These are phyloP conservation scores for Tenualosa ilisha DNA, from an alignment of 2,797 vertebrate species.

Conservation along the genomic window DNA sequence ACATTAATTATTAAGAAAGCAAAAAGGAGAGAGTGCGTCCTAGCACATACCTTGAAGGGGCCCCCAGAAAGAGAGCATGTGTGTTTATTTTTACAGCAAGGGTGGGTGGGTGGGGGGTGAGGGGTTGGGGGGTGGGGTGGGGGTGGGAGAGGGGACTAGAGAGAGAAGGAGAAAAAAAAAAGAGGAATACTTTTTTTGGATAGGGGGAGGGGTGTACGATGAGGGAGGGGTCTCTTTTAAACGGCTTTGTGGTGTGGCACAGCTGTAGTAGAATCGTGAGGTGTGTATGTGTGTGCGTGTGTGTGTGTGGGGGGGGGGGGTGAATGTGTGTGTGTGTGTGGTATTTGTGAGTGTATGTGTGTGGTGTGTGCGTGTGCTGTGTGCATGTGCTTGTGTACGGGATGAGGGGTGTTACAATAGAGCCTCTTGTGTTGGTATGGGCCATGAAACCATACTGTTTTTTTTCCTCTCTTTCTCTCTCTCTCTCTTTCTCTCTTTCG, in stretches of 20 bases:
- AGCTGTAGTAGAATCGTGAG: conserved; percentile 59
- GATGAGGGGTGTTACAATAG: conserved; percentile 62
- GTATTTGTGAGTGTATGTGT: neutral
- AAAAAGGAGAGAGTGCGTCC: neutral
- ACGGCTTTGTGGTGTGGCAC: conserved; percentile 74
- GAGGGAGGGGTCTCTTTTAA: conserved; percentile 60
- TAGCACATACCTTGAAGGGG: conserved; percentile 63
- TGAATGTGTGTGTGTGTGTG: neutral
- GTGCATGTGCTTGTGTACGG: conserved; percentile 1
- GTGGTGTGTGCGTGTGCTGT: neutral
- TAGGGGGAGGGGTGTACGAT: conserved; percentile 64
- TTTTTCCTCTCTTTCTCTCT: conserved; percentile 23
- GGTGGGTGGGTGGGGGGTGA: conserved; percentile 58
- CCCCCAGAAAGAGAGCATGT: conserved; percentile 74
- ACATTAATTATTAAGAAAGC: conserved; percentile 5
- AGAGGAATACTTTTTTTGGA: conserved; percentile 56
- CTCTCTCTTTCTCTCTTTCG: neutral
- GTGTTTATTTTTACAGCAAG: conserved; percentile 79
- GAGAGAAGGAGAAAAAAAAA: neutral
- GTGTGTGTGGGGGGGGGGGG: neutral
- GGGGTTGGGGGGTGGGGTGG: conserved; percentile 50
- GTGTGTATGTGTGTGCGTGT: conserved; percentile 13
- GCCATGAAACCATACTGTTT: conserved; percentile 37
- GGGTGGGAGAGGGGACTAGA: neutral
- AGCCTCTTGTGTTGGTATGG: conserved; percentile 65